phyloP scores from a whole-genome alignment of 2,797 vertebrate species.

The Coracias cyanogaster region DNA sequence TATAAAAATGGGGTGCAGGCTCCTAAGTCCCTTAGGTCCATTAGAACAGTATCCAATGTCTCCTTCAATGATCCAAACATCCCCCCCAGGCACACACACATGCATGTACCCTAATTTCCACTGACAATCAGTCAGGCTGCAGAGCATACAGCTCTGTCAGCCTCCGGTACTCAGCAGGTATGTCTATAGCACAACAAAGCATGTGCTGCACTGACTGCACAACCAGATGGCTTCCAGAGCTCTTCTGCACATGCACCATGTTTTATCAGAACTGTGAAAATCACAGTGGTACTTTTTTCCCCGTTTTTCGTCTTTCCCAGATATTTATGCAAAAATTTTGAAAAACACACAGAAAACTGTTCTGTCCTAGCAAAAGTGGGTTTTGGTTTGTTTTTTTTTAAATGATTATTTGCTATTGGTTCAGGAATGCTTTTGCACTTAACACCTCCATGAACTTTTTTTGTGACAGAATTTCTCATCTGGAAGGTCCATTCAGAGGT shows the following conservation, averaged over 20 bases:
- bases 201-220: too few species aligned
- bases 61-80: background rate
- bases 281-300: too few species aligned
- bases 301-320: background rate
- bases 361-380: slow-evolving; percentile 6
- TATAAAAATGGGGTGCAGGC: background rate
- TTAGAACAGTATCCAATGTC: background rate
- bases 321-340: slow-evolving; percentile 45
- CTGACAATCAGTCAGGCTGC: background rate
- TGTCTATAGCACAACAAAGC: background rate
- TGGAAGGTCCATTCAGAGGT: slow-evolving; percentile 73
- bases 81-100: too few species aligned
- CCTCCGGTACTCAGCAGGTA: background rate
- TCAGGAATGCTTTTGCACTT: slow-evolving; percentile 75
- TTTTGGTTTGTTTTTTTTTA: background rate
- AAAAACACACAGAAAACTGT: slow-evolving; percentile 3
- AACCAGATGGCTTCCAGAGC: background rate
- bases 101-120: background rate
- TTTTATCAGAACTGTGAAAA: background rate
- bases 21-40: background rate
- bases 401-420: background rate
- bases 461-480: slow-evolving; percentile 54
- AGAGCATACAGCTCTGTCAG: background rate
- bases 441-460: slow-evolving; percentile 67
- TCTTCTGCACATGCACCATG: background rate